These are phyloP conservation scores for Stercorarius parasiticus DNA, from an alignment of 2,113 vertebrate genomes.

Conservation along the genomic window DNA sequence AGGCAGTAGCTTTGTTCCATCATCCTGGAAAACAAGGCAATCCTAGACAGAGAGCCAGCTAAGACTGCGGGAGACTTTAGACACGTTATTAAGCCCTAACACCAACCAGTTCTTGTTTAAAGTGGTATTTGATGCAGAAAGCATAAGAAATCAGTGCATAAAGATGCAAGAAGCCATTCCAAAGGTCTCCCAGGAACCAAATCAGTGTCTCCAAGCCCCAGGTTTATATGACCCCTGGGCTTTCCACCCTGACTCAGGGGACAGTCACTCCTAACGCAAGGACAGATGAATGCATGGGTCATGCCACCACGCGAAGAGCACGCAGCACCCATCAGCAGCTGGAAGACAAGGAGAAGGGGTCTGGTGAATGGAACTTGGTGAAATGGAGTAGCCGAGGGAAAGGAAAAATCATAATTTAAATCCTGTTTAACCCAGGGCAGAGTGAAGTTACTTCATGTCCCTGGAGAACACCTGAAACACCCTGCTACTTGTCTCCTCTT, in stretches of 20 bases:
- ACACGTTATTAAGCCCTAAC: not conserved
- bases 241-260: not conserved
- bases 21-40: not conserved
- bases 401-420: not conserved
- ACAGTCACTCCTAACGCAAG: not conserved
- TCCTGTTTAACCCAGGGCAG: not conserved
- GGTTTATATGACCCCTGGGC: not conserved
- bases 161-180: not conserved
- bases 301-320: not conserved
- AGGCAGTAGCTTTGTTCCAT: not conserved
- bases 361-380: not conserved
- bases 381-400: not conserved
- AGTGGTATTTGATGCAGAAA: not conserved
- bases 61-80: accelerated
- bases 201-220: not conserved
- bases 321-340: not conserved
- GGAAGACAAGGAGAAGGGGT: not conserved
- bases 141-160: accelerated
- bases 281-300: not conserved
- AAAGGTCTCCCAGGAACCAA: not conserved
- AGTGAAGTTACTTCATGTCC: not conserved
- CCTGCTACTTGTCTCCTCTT: not conserved
- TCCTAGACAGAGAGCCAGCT: not conserved
- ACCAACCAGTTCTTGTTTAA: not conserved
- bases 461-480: not conserved